phyloP scores from a whole-genome alignment of 53 echinoderm and acorn worm species.

The Actinopyga echinites region DNA sequence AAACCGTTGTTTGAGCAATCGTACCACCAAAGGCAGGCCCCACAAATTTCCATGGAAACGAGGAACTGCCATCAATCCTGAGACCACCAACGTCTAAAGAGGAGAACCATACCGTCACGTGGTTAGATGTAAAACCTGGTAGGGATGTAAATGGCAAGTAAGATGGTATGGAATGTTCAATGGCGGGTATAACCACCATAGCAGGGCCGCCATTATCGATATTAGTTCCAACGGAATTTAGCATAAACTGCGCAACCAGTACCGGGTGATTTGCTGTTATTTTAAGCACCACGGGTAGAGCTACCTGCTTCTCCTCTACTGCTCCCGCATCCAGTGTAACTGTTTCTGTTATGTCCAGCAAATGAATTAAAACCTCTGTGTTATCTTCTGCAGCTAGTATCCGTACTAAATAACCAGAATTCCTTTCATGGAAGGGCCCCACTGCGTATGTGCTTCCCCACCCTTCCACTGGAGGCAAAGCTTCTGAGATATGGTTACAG shows the following conservation, averaged over 20 bases:
- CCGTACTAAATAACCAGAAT: slow-evolving; percentile 3
- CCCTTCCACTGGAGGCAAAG: not conserved
- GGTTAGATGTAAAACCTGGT: not conserved
- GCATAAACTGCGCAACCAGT: slow-evolving; percentile 15
- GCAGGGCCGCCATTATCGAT: not conserved
- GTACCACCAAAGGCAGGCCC: not conserved
- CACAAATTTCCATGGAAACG: not conserved
- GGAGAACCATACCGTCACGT: slow-evolving; percentile 15
- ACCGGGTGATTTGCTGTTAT: not conserved
- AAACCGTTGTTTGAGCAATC: not conserved
- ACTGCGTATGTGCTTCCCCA: not conserved
- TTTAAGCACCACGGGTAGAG: not conserved
- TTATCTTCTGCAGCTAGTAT: not conserved
- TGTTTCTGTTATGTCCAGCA: not conserved
- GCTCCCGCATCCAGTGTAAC: not conserved
- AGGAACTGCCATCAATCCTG: not conserved
- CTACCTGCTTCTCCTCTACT: not conserved
- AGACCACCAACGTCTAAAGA: not conserved
- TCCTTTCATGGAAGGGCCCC: not conserved
- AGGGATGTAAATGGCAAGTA: not conserved
- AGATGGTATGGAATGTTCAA: not conserved
- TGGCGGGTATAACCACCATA: slow-evolving; percentile 4
- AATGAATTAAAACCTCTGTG: not conserved
- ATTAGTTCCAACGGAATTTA: not conserved
- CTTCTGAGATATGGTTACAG: slow-evolving; percentile 1